These are phyloP conservation scores for Clitarchus hookeri DNA, from an alignment of 2,888 invertebrate genomes.

Conservation along the genomic window DNA sequence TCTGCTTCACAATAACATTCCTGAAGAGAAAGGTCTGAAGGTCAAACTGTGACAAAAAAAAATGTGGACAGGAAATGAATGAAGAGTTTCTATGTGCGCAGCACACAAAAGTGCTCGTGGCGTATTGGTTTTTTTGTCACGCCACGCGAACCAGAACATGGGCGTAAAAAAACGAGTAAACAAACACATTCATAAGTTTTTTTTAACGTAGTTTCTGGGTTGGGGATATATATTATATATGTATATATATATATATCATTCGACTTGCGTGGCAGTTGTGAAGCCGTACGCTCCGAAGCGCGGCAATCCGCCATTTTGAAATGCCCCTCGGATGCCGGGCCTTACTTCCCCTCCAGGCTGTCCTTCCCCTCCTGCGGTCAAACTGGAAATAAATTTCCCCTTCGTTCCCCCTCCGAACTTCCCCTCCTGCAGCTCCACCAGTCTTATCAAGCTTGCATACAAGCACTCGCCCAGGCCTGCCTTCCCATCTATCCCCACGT, in stretches of 20 bases:
- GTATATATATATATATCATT: not conserved
- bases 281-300: not conserved
- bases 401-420: not conserved
- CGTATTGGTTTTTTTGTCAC: not conserved
- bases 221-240: no score
- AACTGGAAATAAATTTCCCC: conserved; percentile 10
- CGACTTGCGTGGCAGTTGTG: not conserved
- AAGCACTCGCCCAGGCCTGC: not conserved
- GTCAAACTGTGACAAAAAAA: not conserved
- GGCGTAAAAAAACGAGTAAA: not conserved
- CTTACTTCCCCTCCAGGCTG: not conserved
- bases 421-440: not conserved
- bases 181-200: not conserved
- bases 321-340: not conserved
- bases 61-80: not conserved
- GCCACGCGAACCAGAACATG: not conserved
- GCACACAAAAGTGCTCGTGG: not conserved
- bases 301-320: not conserved
- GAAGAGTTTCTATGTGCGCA: not conserved
- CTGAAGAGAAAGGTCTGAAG: not conserved
- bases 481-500: not conserved
- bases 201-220: not conserved
- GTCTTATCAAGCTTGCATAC: conserved; percentile 8
- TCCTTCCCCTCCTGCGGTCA: not conserved
- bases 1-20: not conserved